phyloP scores from a whole-genome alignment of 2,888 invertebrate species.

The Barypeithes pellucidus region DNA sequence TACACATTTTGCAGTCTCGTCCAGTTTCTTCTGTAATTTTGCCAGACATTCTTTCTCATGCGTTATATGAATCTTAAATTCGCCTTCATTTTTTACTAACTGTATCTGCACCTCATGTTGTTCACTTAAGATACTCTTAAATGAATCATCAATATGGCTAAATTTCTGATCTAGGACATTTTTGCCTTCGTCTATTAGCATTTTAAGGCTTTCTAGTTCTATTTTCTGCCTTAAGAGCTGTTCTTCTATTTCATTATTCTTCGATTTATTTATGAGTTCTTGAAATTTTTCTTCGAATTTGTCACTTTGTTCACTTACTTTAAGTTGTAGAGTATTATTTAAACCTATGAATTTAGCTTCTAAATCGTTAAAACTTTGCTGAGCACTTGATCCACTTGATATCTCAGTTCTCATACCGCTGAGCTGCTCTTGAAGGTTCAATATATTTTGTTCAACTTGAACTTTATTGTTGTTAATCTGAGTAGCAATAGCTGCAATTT shows the following conservation, averaged over 20 bases:
- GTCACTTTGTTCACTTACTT: background rate
- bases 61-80: background rate
- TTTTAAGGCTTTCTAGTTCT: background rate
- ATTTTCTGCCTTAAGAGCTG: background rate
- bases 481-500: slow-evolving; percentile 13
- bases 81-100: background rate
- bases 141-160: background rate
- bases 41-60: background rate
- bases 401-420: slow-evolving; percentile 27
- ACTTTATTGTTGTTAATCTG: slow-evolving; percentile 13
- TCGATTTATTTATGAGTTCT: background rate
- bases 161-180: background rate
- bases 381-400: slow-evolving; percentile 17
- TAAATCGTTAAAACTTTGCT: background rate
- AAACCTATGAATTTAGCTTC: background rate
- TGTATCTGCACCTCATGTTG: background rate
- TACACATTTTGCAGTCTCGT: background rate
- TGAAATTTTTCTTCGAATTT: background rate
- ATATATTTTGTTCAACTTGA: slow-evolving; percentile 21
- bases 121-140: background rate
- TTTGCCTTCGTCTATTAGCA: background rate
- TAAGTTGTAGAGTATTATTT: background rate
- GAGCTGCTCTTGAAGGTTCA: slow-evolving; percentile 23
- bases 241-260: too few relatives aligned
- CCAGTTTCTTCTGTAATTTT: background rate